A percentile compares a stretch with the other conserved stretches of the same genome.
These are phyloP conservation scores for Halcyon malimbica DNA, from an alignment of 2,113 vertebrate species.

Conservation along the genomic window DNA sequence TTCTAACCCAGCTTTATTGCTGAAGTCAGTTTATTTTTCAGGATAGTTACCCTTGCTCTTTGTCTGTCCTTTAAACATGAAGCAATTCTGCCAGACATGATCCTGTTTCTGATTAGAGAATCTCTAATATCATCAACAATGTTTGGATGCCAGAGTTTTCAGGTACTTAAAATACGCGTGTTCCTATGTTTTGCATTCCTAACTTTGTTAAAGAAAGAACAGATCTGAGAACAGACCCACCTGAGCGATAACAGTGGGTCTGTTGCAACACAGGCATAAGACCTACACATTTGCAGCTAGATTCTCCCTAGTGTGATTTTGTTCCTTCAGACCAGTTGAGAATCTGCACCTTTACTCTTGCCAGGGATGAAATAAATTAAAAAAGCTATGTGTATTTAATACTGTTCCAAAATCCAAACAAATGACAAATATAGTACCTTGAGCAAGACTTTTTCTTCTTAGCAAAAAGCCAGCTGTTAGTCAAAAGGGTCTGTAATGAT, in stretches of 20 bases:
- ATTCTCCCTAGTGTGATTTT: not conserved
- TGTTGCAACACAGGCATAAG: not conserved
- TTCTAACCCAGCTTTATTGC: not conserved
- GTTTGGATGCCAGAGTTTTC: not conserved
- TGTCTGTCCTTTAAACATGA: not conserved
- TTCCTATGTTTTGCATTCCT: not conserved
- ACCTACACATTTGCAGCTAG: not conserved
- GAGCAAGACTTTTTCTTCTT: not conserved
- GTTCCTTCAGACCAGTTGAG: not conserved
- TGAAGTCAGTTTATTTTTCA: not conserved
- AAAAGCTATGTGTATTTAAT: not conserved
- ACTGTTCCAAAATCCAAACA: not conserved
- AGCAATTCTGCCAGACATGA: not conserved
- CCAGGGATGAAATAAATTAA: not conserved
- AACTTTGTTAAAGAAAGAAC: not conserved
- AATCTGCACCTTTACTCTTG: not conserved
- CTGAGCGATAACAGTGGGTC: not conserved
- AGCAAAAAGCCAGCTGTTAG: not conserved
- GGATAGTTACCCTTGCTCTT: not conserved
- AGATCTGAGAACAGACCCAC: not conserved
- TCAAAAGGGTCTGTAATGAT: not conserved
- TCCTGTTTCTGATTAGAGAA: not conserved
- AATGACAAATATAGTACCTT: not conserved
- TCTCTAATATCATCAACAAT: not conserved
- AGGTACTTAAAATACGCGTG: not conserved